Evolutionary conservation across 2,888 invertebrate genomes (phyloP), one percentile per base, ranked within the genome.

Genomic region (Actias luna): DNA sequence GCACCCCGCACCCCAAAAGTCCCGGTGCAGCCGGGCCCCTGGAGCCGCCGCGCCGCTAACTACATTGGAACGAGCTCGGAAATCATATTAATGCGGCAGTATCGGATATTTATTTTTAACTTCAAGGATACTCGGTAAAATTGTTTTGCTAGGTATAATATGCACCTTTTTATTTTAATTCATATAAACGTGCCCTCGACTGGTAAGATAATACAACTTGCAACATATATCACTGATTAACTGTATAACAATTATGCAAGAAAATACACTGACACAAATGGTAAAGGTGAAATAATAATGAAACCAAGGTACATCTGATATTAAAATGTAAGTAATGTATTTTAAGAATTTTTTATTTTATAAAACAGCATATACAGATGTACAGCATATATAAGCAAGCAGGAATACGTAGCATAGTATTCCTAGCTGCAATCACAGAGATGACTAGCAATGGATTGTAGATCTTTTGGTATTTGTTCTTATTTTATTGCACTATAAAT

Each of bases 21-120:
- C 46, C 14, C 69, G 67, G 59, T 72, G 74, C 75, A 73, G 69
- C 46, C 46, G 46, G 46, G 16, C 71, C 72, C 65, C 52, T 29
- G 59, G 59, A 35, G 66, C 67, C 67, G 67, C 61, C 68, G 73
- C 67, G 67, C 61, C 68, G 73, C 66, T 69, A 69, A 67, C 66
- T 69, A 36, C 55, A 52, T 52, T 52, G 25, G 65, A 71, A 63
- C 66, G 67, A 66, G 66, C 69, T 69, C 67, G 75, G 68, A 74
- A 75, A 79, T 77, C 69, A 67, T 74, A 78, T n/a, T 67, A 65
- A 65, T 69, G 68, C 69, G 67, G 67, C 68, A 68, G 67, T 60
- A 70, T 66, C 66, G 69, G 64, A 71, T 64, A 61, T 65, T 33
- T 81, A 82, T 80, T 79, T 82, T 78, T 80, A 81, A 72, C 69